Conservation (phyloP, 2,113 vertebrate genomes). For the Cromileptes altivelis region DNA sequence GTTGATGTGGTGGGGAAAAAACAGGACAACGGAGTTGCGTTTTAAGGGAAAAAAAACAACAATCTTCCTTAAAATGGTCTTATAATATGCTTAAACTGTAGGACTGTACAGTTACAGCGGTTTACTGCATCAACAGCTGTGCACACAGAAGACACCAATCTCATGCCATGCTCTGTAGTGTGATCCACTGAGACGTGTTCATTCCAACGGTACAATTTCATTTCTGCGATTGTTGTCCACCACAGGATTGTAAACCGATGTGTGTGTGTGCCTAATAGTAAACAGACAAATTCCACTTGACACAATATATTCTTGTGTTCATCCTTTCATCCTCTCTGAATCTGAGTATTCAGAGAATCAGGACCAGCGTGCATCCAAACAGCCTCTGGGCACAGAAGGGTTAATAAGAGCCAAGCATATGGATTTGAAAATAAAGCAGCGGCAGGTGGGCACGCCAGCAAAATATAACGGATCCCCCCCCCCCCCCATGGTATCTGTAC, state of each 20-base stretch:
- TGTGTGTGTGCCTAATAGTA: neutral
- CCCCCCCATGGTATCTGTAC: neutral
- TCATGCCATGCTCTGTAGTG: neutral
- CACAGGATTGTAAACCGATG: neutral
- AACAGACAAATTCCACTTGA: conserved; percentile 7
- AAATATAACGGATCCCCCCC: neutral
- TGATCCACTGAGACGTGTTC: conserved; percentile 18
- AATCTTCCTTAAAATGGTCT: neutral
- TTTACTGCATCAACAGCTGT: conserved; percentile 8
- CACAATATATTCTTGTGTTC: conserved; percentile 3
- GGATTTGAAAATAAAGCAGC: conserved; percentile 46
- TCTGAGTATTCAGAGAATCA: neutral
- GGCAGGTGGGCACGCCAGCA: conserved; percentile 4
- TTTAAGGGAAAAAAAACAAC: neutral
- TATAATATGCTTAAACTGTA: neutral
- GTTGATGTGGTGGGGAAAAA: neutral
- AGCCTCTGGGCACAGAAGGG: neutral
- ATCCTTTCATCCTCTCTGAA: conserved; percentile 21
- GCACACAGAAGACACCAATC: neutral
- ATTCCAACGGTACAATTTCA: conserved; percentile 1
- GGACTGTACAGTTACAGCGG: neutral
- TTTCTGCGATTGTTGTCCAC: neutral
- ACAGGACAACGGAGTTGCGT: fast-evolving
- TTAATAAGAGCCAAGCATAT: conserved; percentile 33
- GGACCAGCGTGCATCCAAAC: conserved; percentile 9